Base-by-base conservation (phyloP, 2,888 invertebrate species). In the Zeuzera pyrina region DNA sequence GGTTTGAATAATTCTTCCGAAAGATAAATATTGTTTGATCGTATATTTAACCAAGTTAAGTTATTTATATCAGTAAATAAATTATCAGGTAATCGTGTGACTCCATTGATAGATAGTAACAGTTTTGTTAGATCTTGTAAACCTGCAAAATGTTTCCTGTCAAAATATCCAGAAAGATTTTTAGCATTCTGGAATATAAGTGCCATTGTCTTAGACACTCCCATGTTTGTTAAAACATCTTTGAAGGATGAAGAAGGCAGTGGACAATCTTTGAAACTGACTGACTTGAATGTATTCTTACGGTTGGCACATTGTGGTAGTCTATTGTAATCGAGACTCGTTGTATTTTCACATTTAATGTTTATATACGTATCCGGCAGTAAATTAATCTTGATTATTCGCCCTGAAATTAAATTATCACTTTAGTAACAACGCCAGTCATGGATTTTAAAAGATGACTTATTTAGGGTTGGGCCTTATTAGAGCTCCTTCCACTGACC, bases 41-140 rank as follows among this genome's bases (percentile, higher is more conserved):
- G 77, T 44, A 92, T 84, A 49, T 89, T 87, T 31, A 93, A 59
- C 84, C 86, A 86, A 3, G 74, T 86, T n/a, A 92, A 57, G 40
- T 88, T 86, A 27, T 70, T 74, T 38, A 89, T 66, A 43, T 87
- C 87, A 12, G 57, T 59, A 41, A 93, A 86, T 10, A 91, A 52
- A 56, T 91, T 87, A 25, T 84, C 84, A 0, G 88, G 86, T 22
- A 91, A 68, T 39, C 85, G 78, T 0, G 85, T 83, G 3, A 91
- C 64, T 8, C 86, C 86, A 50, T 90, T 90, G 23, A 86, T 84
- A 7, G 86, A 85, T 2, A 92, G 65, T 10, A 85, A 67, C 30
- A 92, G 59, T 31, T 84, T 81, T 2, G 84, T 85, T 29, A 78
- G 58, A 41, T 84, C 81, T 35, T 83, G 68, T 29, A 91, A 67